These are phyloP conservation scores for Pollicipes pollicipes DNA, from an alignment of 1,140 invertebrate genomes.

Conservation along the genomic window DNA sequence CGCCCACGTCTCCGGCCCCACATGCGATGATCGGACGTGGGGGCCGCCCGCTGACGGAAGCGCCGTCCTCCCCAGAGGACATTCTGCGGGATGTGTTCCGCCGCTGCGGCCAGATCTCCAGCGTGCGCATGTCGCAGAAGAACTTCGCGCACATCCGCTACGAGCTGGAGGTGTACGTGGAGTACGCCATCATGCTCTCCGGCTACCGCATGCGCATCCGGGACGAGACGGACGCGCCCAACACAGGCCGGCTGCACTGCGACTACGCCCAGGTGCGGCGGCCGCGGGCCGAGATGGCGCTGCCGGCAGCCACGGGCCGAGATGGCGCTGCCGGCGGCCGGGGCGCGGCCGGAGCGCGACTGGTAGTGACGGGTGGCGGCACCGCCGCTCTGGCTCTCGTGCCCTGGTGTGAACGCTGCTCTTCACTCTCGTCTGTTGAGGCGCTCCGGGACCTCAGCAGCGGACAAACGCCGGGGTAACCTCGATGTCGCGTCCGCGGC, in stretches of 20 bases:
- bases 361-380: no score
- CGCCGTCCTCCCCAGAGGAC: constrained; percentile 38
- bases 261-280: constrained; percentile 81
- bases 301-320: no score
- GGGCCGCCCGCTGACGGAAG: constrained; percentile 11
- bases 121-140: constrained; percentile 63
- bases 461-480: no score
- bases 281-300: no score
- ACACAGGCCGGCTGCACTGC: constrained; percentile 78
- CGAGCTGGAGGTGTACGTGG: constrained; percentile 63
- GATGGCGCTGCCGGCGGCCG: no score
- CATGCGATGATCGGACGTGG: background rate
- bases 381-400: no score
- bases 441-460: no score
- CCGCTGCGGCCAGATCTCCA: constrained; percentile 73
- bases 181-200: constrained; percentile 70
- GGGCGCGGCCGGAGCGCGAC: no score
- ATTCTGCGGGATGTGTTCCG: constrained; percentile 80
- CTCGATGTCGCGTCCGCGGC: no score
- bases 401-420: no score
- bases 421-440: no score
- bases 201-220: constrained; percentile 70
- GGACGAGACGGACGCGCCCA: constrained; percentile 56
- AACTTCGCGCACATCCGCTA: constrained; percentile 92
- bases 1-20: background rate